Evolutionary conservation across 2,797 vertebrate genomes (phyloP), one percentile per base, ranked within the genome.

Genomic region (Spizella passerina): DNA sequence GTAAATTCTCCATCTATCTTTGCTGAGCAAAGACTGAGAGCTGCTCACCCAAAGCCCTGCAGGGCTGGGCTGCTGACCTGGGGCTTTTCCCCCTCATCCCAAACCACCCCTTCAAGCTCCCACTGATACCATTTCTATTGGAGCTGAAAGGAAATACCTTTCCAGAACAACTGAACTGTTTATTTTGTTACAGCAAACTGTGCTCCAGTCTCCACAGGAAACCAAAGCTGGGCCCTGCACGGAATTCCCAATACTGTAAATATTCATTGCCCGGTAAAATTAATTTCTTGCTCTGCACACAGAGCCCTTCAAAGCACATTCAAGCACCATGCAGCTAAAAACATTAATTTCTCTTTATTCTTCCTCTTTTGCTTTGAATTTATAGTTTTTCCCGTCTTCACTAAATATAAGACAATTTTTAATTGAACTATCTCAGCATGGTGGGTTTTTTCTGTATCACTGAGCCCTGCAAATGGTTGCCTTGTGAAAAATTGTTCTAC

Each of bases 171-270:
- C n/a, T 39, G 8, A 32, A 34, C 46, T 85, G 22, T 70, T 94
- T 69, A 43, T 65, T 90, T 95, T 85, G 59, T 82, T 56, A 44
- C 38, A 61, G 60, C 47, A 84, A 71, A 29, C 27, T 17, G 3
- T 30, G 43, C 22, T 75, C 27, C 68, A 32, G 22, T 21, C 90
- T 84, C 81, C 79, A 46, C 66, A 47, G 88, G 93, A 93, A 85
- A 68, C 27, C 69, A 82, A 76, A 86, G 14, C 81, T 70, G 86
- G 70, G 64, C 70, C 24, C 75, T 77, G 50, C 50, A 10, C 10
- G 55, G 77, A 83, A 88, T 90, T 88, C 64, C 52, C 84, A 79
- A 46, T 23, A 76, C 29, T 81, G 49, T 84, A 89, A 92, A 93
- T 92, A 91, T 61, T 87, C 57, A 85, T 32, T 71, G 39, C 53